Conservation (phyloP, 2,797 vertebrate species). For the Ciconia nigra region DNA sequence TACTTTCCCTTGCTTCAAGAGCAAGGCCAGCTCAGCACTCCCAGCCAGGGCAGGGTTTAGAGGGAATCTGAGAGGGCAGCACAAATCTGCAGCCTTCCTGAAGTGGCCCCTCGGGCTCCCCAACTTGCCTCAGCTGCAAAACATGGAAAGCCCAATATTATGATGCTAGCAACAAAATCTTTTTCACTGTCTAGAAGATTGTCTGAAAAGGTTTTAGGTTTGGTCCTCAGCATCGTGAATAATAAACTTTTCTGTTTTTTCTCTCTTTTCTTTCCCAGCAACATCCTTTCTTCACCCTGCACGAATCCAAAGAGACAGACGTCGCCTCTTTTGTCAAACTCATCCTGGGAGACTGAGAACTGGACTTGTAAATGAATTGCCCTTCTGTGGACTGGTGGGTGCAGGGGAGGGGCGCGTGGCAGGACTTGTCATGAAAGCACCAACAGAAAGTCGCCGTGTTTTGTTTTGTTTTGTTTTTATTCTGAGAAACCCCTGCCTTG, state of each 20-base stretch:
- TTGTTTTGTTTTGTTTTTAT: constrained; percentile 41
- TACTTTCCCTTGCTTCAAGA: neutral
- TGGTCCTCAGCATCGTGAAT: neutral
- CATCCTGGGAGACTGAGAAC: constrained; percentile 89
- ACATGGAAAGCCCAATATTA: neutral
- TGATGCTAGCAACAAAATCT: neutral
- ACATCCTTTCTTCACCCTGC: constrained; percentile 92
- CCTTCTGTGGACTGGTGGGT: constrained; percentile 78
- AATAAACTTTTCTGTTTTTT: neutral
- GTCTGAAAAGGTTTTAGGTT: neutral
- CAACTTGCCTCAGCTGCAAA: neutral
- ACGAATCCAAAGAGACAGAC: constrained; percentile 96
- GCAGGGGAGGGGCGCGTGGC: constrained; percentile 54
- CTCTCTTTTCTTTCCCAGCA: constrained; percentile 75
- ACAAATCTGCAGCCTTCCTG: neutral
- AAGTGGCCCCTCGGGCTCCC: neutral
- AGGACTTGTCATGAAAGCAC: constrained; percentile 61
- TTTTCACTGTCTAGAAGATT: neutral
- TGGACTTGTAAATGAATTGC: constrained; percentile 68
- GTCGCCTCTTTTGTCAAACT: constrained; percentile 94
- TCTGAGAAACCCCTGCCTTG: constrained; percentile 30
- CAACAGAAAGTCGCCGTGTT: constrained; percentile 63
- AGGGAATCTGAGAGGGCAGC: neutral
- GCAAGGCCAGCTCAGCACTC: neutral
- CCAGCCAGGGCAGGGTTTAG: neutral